phyloP scores from a whole-genome alignment of 1,140 invertebrate species.

The Littorina saxatilis region DNA sequence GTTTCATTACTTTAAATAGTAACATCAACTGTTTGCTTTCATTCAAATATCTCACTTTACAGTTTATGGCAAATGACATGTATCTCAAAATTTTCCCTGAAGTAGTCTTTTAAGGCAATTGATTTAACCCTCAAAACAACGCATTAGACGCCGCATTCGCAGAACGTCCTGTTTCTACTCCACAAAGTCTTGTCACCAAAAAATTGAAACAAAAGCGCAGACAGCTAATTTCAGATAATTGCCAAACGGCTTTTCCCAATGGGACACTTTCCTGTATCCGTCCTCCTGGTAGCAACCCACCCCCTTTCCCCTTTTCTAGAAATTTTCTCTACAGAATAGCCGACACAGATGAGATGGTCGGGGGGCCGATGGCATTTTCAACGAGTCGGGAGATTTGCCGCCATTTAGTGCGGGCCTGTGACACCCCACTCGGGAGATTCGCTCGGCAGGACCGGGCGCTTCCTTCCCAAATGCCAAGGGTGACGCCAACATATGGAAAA shows the following conservation, averaged over 20 bases:
- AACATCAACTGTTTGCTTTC: too few relatives aligned
- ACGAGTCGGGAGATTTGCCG: conserved; percentile 28
- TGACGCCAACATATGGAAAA: conserved; percentile 44
- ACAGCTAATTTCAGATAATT: conserved; percentile 37
- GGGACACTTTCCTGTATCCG: conserved; percentile 26
- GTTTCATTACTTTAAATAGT: too few relatives aligned
- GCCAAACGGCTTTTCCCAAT: conserved; percentile 31
- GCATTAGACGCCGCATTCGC: too few relatives aligned
- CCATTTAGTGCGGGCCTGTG: conserved; percentile 26
- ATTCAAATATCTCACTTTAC: too few relatives aligned
- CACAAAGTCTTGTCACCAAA: too few relatives aligned
- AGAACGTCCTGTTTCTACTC: too few relatives aligned
- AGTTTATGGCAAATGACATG: too few relatives aligned
- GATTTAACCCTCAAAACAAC: too few relatives aligned
- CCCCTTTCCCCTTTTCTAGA: not conserved
- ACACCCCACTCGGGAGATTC: conserved; percentile 20
- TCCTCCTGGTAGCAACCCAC: not conserved
- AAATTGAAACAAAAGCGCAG: too few relatives aligned
- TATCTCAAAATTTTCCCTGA: too few relatives aligned
- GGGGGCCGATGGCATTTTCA: conserved; percentile 35
- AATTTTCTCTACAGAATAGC: conserved; percentile 5
- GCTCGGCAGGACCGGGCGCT: not conserved
- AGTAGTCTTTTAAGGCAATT: too few relatives aligned
- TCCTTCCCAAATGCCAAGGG: conserved; percentile 39
- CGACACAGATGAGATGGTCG: conserved; percentile 13